Conservation (phyloP, 2,113 vertebrate species). For the Petrocephalus zakoni region DNA sequence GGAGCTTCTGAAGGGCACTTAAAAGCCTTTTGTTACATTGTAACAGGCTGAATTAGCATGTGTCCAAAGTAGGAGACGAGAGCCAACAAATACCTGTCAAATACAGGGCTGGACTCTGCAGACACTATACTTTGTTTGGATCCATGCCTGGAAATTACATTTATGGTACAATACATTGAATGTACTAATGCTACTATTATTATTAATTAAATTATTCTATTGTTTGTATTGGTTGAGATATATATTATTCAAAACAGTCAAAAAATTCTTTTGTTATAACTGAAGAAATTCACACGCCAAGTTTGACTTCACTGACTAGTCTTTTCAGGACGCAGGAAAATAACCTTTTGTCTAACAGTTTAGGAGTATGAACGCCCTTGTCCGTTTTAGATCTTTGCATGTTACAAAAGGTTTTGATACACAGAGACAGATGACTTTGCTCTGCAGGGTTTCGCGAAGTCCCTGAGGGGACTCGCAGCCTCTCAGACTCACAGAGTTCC, state of each 20-base stretch:
- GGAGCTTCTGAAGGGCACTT: conserved; percentile 29
- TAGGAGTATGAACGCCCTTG: background rate
- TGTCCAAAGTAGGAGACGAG: conserved; percentile 22
- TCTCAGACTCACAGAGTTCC: conserved; percentile 39
- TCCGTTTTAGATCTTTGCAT: background rate
- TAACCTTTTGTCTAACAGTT: background rate
- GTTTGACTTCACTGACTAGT: background rate
- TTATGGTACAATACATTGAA: background rate
- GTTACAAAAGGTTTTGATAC: background rate
- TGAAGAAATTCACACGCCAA: background rate
- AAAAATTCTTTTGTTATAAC: background rate
- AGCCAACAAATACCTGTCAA: conserved; percentile 10
- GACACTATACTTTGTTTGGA: background rate
- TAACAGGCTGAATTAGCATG: conserved; percentile 40
- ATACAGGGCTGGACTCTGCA: background rate
- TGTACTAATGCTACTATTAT: background rate
- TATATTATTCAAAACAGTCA: background rate
- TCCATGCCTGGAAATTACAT: background rate
- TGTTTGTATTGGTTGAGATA: background rate
- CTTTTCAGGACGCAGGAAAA: background rate
- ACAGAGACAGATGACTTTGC: background rate
- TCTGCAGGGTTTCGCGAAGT: background rate
- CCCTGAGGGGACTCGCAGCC: background rate
- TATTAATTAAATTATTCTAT: background rate
- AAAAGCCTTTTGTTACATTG: conserved; percentile 39